phyloP scores from a whole-genome alignment of 1,140 invertebrate species.

The Carposina sasakii region DNA sequence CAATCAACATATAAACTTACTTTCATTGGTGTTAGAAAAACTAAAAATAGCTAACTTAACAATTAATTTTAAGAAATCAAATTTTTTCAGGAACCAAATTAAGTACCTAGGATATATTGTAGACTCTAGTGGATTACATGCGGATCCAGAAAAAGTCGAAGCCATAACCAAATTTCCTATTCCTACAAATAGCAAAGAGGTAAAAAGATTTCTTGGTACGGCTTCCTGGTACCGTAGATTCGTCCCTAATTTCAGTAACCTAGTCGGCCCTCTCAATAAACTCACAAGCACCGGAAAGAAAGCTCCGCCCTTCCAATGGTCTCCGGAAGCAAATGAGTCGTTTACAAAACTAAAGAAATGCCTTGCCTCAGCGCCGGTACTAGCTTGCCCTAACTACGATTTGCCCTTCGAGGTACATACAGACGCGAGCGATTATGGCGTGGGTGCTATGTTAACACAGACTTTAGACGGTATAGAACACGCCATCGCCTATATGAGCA shows the following conservation, averaged over 20 bases:
- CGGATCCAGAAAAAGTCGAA: constrained; percentile 16
- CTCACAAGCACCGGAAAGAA: too few species aligned
- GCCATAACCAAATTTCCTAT: constrained; percentile 5
- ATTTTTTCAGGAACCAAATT: constrained; percentile 42
- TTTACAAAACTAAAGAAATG: too few species aligned
- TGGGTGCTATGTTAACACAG: constrained; percentile 23
- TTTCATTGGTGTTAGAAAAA: constrained; percentile 42
- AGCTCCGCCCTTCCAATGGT: too few species aligned
- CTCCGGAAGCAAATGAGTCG: too few species aligned
- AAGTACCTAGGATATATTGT: constrained; percentile 48
- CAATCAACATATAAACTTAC: constrained; percentile 50
- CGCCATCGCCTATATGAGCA: constrained; percentile 29
- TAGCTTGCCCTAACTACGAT: too few species aligned
- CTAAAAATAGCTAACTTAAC: constrained; percentile 51
- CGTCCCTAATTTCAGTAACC: constrained; percentile 18
- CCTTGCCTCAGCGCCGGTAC: too few species aligned
- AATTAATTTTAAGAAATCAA: constrained; percentile 45
- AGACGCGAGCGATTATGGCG: too few species aligned
- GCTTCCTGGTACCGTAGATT: constrained; percentile 44
- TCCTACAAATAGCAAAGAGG: constrained; percentile 32
- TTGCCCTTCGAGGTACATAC: too few species aligned
- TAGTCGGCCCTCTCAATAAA: constrained; percentile 17
- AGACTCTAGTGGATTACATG: constrained; percentile 17
- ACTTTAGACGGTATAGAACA: constrained; percentile 22
- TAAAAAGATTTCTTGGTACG: constrained; percentile 57